phyloP scores from a whole-genome alignment of 2,113 vertebrate genomes.

The Nyctereutes procyonoides region DNA sequence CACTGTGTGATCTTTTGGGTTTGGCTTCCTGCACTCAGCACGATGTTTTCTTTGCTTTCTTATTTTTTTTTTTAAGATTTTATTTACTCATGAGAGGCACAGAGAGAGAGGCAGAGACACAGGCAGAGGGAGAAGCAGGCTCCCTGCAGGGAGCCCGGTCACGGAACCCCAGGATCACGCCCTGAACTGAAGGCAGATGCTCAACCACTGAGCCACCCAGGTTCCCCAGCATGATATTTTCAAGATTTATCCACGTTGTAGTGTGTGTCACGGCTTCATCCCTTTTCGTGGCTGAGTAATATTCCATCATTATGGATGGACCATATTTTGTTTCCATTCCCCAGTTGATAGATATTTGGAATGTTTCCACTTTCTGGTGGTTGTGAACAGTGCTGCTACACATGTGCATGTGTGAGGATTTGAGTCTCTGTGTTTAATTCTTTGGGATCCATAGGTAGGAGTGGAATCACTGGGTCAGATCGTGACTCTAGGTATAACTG shows the following conservation, averaged over 20 bases:
- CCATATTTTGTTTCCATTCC: not conserved
- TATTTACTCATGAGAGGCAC: too few relatives aligned
- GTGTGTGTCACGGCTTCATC: too few relatives aligned
- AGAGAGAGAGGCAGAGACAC: too few relatives aligned
- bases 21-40: not conserved
- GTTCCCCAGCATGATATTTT: too few relatives aligned
- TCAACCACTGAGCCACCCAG: too few relatives aligned
- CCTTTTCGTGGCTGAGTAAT: not conserved
- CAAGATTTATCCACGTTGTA: not conserved
- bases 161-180: too few relatives aligned
- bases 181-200: too few relatives aligned
- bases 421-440: not conserved
- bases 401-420: accelerated
- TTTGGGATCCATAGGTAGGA: not conserved
- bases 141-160: too few relatives aligned
- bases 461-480: not conserved
- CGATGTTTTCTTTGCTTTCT: not conserved
- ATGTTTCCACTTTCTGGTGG: not conserved
- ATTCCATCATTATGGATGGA: not conserved
- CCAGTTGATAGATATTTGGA: not conserved
- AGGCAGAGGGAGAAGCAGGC: too few relatives aligned
- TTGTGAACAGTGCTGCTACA: accelerated
- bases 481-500: not conserved
- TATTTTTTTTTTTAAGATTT: too few relatives aligned
- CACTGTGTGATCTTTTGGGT: not conserved